These are phyloP conservation scores for Cheilosia impressa DNA, from an alignment of 2,888 invertebrate genomes.

Conservation along the genomic window DNA sequence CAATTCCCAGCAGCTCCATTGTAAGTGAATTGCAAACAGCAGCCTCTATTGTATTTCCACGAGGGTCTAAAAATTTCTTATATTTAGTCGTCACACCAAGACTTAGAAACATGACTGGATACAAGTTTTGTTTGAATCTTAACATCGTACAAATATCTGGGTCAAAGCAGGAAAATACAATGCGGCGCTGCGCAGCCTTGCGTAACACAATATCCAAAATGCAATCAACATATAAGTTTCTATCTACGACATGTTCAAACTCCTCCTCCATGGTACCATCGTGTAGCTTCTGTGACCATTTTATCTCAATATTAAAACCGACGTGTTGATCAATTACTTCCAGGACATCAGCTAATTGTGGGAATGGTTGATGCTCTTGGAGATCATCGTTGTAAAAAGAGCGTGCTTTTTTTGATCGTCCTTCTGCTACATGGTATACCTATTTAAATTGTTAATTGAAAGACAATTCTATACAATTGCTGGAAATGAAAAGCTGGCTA, in stretches of 20 bases:
- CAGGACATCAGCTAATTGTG: slow-evolving; percentile 92
- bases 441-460: slow-evolving; percentile 79
- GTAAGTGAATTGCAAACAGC: slow-evolving; percentile 93
- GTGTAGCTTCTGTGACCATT: slow-evolving; percentile 96
- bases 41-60: slow-evolving; percentile 91
- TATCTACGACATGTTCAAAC: slow-evolving; percentile 92
- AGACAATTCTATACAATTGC: slow-evolving; percentile 46
- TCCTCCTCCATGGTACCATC: slow-evolving; percentile 95
- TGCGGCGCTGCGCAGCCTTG: slow-evolving; percentile 90
- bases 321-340: slow-evolving; percentile 92
- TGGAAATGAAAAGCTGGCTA: neutral
- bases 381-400: slow-evolving; percentile 91
- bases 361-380: slow-evolving; percentile 97
- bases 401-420: slow-evolving; percentile 88
- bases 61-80: slow-evolving; percentile 91
- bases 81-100: slow-evolving; percentile 90
- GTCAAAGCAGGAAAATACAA: slow-evolving; percentile 97
- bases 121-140: slow-evolving; percentile 97
- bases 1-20: slow-evolving; percentile 93
- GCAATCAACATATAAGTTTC: slow-evolving; percentile 95
- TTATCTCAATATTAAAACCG: slow-evolving; percentile 98
- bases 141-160: slow-evolving; percentile 98
- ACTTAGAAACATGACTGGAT: slow-evolving; percentile 97
- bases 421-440: slow-evolving; percentile 93
- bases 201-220: slow-evolving; percentile 92